Conservation (phyloP, 2,113 vertebrate species). For the Muntiacus reevesi region DNA sequence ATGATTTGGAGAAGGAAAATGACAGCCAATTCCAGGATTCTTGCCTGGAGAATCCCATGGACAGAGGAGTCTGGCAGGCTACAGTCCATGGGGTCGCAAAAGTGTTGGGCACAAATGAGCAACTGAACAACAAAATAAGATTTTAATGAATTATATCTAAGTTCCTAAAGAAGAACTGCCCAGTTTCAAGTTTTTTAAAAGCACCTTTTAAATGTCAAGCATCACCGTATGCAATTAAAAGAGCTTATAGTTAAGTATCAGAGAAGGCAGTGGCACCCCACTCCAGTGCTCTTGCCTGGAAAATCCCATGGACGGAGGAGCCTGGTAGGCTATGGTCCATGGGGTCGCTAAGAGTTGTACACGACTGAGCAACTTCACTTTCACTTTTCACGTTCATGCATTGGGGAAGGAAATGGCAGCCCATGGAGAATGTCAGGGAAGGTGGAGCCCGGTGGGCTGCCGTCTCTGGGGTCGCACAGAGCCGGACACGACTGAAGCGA, state of each 20-base stretch:
- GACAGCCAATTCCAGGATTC: neutral
- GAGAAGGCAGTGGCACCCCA: no score
- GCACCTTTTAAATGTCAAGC: neutral
- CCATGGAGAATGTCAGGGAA: no score
- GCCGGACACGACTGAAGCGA: no score
- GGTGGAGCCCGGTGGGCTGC: no score
- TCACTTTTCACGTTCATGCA: no score
- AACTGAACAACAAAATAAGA: accelerated
- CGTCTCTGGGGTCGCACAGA: no score
- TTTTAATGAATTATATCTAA: neutral
- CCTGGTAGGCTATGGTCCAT: no score
- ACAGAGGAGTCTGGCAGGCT: neutral
- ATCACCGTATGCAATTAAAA: neutral
- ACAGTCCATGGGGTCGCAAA: neutral
- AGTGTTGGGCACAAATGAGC: neutral
- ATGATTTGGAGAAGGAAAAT: neutral
- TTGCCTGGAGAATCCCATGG: neutral
- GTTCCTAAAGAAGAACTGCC: neutral
- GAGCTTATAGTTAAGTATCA: neutral
- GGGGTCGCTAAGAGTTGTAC: no score
- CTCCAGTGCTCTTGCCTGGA: no score
- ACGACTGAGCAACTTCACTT: no score
- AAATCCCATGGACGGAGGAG: no score
- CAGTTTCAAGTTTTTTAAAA: neutral
- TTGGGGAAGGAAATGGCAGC: no score